phyloP scores from a whole-genome alignment of 2,113 vertebrate species.

The Ardeotis arabs region DNA sequence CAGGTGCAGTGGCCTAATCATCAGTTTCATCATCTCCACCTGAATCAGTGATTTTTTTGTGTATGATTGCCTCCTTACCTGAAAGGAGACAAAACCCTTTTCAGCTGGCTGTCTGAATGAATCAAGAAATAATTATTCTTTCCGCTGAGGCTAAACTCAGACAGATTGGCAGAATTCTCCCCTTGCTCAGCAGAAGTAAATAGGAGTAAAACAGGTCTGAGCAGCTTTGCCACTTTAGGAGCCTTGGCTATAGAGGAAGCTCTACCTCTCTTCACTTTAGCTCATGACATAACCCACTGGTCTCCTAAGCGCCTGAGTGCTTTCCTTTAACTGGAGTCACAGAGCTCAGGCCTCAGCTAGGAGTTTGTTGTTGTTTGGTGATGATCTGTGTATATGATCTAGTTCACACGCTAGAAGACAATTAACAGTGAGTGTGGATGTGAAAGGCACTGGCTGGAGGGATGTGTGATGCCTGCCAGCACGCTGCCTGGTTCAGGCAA shows the following conservation, averaged over 20 bases:
- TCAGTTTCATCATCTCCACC: background rate
- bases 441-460: background rate
- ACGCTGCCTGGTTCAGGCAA: background rate
- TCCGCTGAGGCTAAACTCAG: background rate
- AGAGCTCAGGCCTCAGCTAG: background rate
- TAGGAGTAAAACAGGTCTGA: background rate
- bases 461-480: background rate
- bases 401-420: background rate
- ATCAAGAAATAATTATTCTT: conserved; percentile 13
- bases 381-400: background rate
- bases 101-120: background rate
- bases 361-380: background rate
- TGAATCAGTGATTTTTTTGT: background rate
- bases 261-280: background rate
- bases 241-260: background rate
- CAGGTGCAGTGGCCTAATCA: background rate
- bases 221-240: background rate
- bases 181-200: background rate
- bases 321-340: background rate
- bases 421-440: background rate
- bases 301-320: background rate
- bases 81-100: background rate
- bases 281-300: background rate
- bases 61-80: no score
- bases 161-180: background rate